A percentile compares a stretch with the other conserved stretches of the same genome.
Conservation (phyloP, 1,140 invertebrate genomes). For the Papilio xuthus region DNA sequence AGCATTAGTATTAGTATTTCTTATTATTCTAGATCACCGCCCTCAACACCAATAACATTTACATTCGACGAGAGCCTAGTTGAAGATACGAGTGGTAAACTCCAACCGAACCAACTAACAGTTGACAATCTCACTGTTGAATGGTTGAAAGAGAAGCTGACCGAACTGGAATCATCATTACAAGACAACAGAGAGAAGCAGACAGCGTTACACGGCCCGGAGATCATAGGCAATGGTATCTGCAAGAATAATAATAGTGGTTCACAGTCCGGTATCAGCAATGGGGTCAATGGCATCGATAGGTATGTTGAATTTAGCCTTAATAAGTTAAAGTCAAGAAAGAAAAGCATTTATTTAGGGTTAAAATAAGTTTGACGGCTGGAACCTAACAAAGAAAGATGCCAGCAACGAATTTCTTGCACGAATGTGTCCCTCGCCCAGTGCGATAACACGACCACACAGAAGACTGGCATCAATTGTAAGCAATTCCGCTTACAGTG, state of each 20-base stretch:
- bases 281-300: conserved; percentile 76
- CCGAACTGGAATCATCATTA: conserved; percentile 88
- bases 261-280: conserved; percentile 55
- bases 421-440: no score
- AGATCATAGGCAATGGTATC: conserved; percentile 78
- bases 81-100: conserved; percentile 90
- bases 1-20: no score
- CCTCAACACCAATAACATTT: conserved; percentile 88
- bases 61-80: conserved; percentile 92
- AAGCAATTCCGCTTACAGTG: no score
- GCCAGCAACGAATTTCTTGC: no score
- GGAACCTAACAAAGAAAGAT: no score
- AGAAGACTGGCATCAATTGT: no score
- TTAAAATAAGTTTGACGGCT: no score
- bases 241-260: conserved; percentile 73
- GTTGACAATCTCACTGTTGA: conserved; percentile 96
- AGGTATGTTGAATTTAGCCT: conserved; percentile 66
- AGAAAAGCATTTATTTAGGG: not conserved
- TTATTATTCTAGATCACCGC: conserved; percentile 84
- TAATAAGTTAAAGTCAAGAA: not conserved
- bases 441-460: no score
- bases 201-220: conserved; percentile 78
- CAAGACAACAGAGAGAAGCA: conserved; percentile 87
- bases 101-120: conserved; percentile 91
- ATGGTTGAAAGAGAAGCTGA: conserved; percentile 89